Percentiles rank a stretch among this genome's conserved stretches.
Evolutionary conservation across 1,140 invertebrate genomes (phyloP).

Genomic region (Zaprionus nigranus): DNA sequence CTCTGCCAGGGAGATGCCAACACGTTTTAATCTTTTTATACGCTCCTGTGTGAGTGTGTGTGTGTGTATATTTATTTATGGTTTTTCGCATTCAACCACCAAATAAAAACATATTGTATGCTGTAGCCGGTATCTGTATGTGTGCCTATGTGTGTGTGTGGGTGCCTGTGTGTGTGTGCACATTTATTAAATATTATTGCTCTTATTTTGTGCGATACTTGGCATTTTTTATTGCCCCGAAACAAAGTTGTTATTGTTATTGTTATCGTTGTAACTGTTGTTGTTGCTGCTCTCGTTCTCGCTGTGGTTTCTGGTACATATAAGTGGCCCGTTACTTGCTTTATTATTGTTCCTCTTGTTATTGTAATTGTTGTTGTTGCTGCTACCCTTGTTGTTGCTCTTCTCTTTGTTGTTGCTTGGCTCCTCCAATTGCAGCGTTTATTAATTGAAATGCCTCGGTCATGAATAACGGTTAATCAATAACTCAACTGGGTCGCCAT

Average conservation of each 20-base stretch:
- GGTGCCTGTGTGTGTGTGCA: conserved; percentile 42
- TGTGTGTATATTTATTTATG: conserved; percentile 70
- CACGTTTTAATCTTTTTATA: conserved; percentile 59
- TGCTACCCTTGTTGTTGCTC: conserved; percentile 16
- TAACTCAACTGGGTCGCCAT: conserved; percentile 44
- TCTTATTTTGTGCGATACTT: conserved; percentile 76
- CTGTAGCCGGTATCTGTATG: conserved; percentile 9
- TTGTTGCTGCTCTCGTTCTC: conserved; percentile 1
- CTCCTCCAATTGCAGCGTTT: conserved; percentile 49
- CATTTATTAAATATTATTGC: conserved; percentile 83
- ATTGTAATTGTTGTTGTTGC: conserved; percentile 8
- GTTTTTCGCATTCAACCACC: conserved; percentile 75
- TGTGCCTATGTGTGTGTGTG: background rate
- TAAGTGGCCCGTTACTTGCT: conserved; percentile 34
- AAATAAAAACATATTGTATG: conserved; percentile 52
- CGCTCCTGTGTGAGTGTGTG: conserved; percentile 45
- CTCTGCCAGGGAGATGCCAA: conserved; percentile 60
- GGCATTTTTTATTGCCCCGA: conserved; percentile 70
- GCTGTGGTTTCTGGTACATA: conserved; percentile 25
- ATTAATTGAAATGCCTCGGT: conserved; percentile 69
- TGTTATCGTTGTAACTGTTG: conserved; percentile 15
- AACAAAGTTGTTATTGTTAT: conserved; percentile 40
- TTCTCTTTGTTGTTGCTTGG: conserved; percentile 17
- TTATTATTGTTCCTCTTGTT: conserved; percentile 20
- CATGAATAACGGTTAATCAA: conserved; percentile 77